Evolutionary conservation across 2,797 vertebrate species (phyloP), one percentile per base, ranked within the genome.

Genomic region (Parambassis ranga): DNA sequence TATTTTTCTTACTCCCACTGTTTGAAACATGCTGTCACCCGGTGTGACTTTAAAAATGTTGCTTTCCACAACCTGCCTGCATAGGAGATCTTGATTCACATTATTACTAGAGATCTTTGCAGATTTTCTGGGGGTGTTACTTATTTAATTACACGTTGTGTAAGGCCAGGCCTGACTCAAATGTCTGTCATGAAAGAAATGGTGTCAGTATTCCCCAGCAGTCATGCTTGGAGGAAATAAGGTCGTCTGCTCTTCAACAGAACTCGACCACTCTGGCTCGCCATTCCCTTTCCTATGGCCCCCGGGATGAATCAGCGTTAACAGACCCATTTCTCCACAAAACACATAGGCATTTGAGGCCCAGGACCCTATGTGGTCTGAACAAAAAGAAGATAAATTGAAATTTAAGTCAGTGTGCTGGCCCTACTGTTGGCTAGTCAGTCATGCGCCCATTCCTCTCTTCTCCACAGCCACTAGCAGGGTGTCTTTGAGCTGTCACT

Each of bases 401-500:
- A 83, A 56, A 63, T 83, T 32, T 64, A 59, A 68, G 42, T 46
- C 66, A 50, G 53, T 31, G 20, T 64, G 50, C 58, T 58, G 65
- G 60, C 27, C 53, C 63, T 37, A 32, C 62, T 74, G 56, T 73
- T 35, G 32, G 53, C 51, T 48, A 65, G 65, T 68, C 47, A 37
- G 57, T 82, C 73, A 68, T 69, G 62, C n/a, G 37, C 33, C 53
- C 27, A 4, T 49, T 43, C 57, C 26, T 82, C 57, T 81, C 52
- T 80, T 84, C 70, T 75, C 65, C 9, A 7, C 75, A 65, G 68
- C 60, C 59, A 52, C 75, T 74, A 51, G 78, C 60, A 30, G 70
- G 73, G 62, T 2, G 67, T 79, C 84, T 87, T 86, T 86, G 87
- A 88, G 79, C 72, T 75, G 81, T 82, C 79, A 74, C 67, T 81